Evolutionary conservation across 1,140 invertebrate species (phyloP), one percentile per base, ranked within the genome.

Genomic region (Bilobella aurantiaca): DNA sequence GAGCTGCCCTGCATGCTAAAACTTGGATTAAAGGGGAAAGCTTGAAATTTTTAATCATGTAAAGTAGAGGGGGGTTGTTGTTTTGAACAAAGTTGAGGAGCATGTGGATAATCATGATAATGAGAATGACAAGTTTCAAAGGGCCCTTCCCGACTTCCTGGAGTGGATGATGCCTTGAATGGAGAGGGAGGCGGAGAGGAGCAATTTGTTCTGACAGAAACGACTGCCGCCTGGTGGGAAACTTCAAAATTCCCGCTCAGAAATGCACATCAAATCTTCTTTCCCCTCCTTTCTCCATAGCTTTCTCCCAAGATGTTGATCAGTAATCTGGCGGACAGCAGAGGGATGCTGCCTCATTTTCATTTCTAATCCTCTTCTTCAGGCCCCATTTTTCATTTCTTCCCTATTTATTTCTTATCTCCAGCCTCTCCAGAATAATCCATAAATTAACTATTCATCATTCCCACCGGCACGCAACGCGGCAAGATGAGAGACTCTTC

Each of bases 391-490:
- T 53, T 53, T 53, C 49, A 53, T 53, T 53, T n/a, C n/a, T 53
- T 53, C 49, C 25, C 49, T 16, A 53, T 53, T 53, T 53, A 53
- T 53, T 53, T 53, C 49, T 53, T 53, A 53, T 53, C 49, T 53
- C 49, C 49, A 12, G 49, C 49, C 49, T 23, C 49, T 12, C 12
- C 25, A 18, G 49, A 53, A 53, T 53, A 53, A 53, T 53, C 49
- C 49, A 53, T 53, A 53, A 53, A 53, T 53, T 53, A 53, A 53
- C 8, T 23, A 53, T 53, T 53, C 49, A 53, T 53, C 49, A 53
- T 42, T 42, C 34, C 34, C 34, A 42, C 34, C 34, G 34, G 18
- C 34, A 42, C 34, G 18, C 8, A 42, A 42, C n/a, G n/a, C n/a
- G n/a, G n/a, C n/a, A 42, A 8, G 34, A 42, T 8, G 34, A 42